These are phyloP conservation scores for Platycercus adscitus DNA, from an alignment of 2,113 vertebrate species.

Conservation along the genomic window DNA sequence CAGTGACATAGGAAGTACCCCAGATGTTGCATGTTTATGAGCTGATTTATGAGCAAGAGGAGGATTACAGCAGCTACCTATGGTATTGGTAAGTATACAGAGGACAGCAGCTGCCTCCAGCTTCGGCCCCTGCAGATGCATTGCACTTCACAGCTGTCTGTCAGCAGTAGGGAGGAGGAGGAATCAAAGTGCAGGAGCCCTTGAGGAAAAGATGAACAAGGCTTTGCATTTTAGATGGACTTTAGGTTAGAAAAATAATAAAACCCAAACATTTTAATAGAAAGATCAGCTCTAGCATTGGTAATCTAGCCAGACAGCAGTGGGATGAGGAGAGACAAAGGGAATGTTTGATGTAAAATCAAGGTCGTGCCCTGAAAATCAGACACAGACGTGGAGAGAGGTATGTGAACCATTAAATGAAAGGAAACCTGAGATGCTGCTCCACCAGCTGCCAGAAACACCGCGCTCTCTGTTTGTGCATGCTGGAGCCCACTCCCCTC, in stretches of 20 bases:
- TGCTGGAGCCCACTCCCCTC: neutral
- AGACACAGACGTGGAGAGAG: slow-evolving; percentile 55
- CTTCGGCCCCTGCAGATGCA: neutral
- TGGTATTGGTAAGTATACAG: neutral
- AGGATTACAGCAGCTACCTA: neutral
- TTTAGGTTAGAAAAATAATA: slow-evolving; percentile 64
- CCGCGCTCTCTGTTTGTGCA: neutral
- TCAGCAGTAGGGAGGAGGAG: neutral
- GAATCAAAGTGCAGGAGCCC: slow-evolving; percentile 21
- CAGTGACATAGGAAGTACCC: neutral
- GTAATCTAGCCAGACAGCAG: slow-evolving; percentile 66
- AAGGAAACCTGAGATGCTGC: slow-evolving; percentile 57
- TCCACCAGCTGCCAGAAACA: slow-evolving; percentile 20
- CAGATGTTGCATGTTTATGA: slow-evolving; percentile 5
- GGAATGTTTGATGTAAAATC: slow-evolving; percentile 67
- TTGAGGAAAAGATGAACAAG: slow-evolving; percentile 48
- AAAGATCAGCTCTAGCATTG: slow-evolving; percentile 51
- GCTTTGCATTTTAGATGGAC: slow-evolving; percentile 49
- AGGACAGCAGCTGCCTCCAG: neutral
- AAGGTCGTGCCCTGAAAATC: slow-evolving; percentile 64
- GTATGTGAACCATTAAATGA: slow-evolving; percentile 64
- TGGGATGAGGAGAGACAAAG: slow-evolving; percentile 43
- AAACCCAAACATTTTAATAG: slow-evolving; percentile 61
- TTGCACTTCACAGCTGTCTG: neutral
- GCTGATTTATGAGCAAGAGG: slow-evolving; percentile 4